Conservation (phyloP, 2,888 invertebrate species). For the Ephialtes manifestator region DNA sequence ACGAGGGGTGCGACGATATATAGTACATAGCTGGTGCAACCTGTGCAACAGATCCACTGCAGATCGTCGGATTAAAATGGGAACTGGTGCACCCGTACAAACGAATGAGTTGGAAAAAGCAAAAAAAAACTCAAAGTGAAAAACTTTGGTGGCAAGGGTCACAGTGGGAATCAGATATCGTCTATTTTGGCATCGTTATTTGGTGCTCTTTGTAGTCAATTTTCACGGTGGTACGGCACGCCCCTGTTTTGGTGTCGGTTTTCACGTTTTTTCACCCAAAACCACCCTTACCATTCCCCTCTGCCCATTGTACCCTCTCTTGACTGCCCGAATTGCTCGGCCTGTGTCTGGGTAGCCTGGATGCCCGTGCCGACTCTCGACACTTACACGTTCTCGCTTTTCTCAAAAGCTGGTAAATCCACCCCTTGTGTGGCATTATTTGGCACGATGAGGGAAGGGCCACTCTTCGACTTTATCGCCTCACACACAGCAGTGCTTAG, state of each 20-base stretch:
- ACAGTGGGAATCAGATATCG: constrained; percentile 82
- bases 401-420: constrained; percentile 64
- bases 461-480: constrained; percentile 77
- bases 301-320: constrained; percentile 76
- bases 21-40: constrained; percentile 47
- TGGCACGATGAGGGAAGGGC: constrained; percentile 63
- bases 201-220: constrained; percentile 83
- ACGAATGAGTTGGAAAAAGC: constrained; percentile 67
- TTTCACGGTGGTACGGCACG: constrained; percentile 77
- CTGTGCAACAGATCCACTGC: constrained; percentile 52
- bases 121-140: constrained; percentile 44
- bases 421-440: constrained; percentile 57
- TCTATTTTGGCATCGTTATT: constrained; percentile 81
- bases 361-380: constrained; percentile 78
- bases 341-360: constrained; percentile 77
- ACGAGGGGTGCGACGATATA: constrained; percentile 17
- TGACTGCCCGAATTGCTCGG: constrained; percentile 59
- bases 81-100: constrained; percentile 58
- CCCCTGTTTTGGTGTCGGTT: constrained; percentile 85
- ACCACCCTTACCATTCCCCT: constrained; percentile 77
- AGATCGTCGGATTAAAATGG: constrained; percentile 75
- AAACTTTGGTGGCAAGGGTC: constrained; percentile 64
- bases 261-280: constrained; percentile 86
- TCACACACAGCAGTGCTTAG: constrained; percentile 67
- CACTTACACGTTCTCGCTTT: constrained; percentile 66